Evolutionary conservation across 2,888 invertebrate genomes (phyloP).

Genomic region (Sinelater perroti): DNA sequence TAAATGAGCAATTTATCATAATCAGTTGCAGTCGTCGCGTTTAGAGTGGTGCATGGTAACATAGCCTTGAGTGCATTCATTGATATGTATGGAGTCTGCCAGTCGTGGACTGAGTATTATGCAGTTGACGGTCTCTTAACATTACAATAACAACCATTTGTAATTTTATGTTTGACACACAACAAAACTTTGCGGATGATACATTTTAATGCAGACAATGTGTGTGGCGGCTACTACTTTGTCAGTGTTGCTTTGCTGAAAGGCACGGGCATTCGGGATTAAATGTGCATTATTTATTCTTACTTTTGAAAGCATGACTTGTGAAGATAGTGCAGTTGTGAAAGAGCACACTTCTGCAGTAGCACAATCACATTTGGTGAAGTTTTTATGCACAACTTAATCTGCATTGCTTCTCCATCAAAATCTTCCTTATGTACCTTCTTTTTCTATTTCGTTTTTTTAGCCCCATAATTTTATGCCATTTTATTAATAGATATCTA

Average conservation of each 20-base stretch:
- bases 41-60: slow-evolving; percentile 45
- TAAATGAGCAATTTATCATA: not conserved
- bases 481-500: too few relatives aligned
- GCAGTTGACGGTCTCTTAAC: slow-evolving; percentile 55
- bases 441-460: too few relatives aligned
- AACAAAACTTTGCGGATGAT: slow-evolving; percentile 45
- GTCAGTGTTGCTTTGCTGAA: slow-evolving; percentile 42
- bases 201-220: slow-evolving; percentile 68
- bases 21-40: too few relatives aligned
- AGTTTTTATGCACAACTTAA: too few relatives aligned
- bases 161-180: slow-evolving; percentile 41
- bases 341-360: too few relatives aligned
- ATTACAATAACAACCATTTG: slow-evolving; percentile 50
- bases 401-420: too few relatives aligned
- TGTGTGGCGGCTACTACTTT: slow-evolving; percentile 67
- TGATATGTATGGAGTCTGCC: slow-evolving; percentile 60
- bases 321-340: too few relatives aligned
- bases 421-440: too few relatives aligned
- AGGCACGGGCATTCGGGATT: slow-evolving; percentile 3
- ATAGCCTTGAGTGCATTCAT: slow-evolving; percentile 61
- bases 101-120: slow-evolving; percentile 60
- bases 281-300: slow-evolving; percentile 10
- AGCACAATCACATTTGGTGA: too few relatives aligned
- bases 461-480: too few relatives aligned
- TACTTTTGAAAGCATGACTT: too few relatives aligned